phyloP scores from a whole-genome alignment of 2,797 vertebrate genomes.

The Borostomias antarcticus region DNA sequence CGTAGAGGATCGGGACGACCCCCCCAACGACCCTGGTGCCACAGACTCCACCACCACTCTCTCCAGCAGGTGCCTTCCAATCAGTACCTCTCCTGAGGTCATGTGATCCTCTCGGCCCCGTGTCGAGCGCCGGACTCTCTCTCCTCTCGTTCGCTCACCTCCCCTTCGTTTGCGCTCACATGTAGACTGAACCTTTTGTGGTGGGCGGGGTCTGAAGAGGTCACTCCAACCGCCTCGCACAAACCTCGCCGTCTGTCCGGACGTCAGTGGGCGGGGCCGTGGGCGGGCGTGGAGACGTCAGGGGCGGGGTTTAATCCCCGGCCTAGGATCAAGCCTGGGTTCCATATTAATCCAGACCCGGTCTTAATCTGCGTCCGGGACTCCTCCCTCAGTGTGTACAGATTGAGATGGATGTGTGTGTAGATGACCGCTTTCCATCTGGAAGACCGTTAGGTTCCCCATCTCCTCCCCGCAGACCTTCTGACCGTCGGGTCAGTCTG shows the following conservation, averaged over 20 bases:
- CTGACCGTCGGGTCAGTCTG: conserved; percentile 30
- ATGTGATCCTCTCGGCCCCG: background rate
- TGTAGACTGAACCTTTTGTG: background rate
- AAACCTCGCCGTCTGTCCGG: conserved; percentile 47
- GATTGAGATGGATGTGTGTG: conserved; percentile 37
- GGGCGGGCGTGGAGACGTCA: background rate
- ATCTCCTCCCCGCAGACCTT: conserved; percentile 41
- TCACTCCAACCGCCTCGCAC: conserved; percentile 19
- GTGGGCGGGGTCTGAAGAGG: background rate
- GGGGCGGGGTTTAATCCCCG: background rate
- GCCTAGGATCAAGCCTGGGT: background rate
- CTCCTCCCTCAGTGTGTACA: conserved; percentile 1
- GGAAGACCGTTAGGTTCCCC: background rate
- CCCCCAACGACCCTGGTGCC: background rate
- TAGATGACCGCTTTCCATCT: background rate
- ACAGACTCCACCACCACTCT: background rate
- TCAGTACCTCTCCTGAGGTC: conserved; percentile 46
- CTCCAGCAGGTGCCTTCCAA: conserved; percentile 66
- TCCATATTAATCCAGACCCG: background rate
- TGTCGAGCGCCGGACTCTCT: conserved; percentile 26
- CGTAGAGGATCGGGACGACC: background rate
- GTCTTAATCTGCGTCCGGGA: background rate
- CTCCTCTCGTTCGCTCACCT: background rate
- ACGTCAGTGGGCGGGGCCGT: too few relatives aligned
- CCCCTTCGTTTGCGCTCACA: background rate